Base-by-base conservation (phyloP, 2,797 vertebrate genomes). In the Macrochelys suwanniensis region DNA sequence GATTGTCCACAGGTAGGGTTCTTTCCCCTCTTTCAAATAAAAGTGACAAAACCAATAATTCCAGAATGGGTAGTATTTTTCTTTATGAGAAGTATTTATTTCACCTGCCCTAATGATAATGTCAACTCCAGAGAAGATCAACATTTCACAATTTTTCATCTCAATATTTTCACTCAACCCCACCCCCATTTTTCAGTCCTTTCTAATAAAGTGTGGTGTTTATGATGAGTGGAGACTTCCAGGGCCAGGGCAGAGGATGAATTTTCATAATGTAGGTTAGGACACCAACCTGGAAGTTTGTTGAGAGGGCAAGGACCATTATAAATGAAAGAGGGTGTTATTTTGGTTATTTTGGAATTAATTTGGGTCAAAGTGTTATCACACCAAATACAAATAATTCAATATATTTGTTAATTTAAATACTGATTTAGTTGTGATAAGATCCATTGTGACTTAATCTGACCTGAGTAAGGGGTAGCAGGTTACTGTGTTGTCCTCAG, bases 1-100 rank as follows among this genome's bases (percentile, higher is more conserved):
- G 65, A 98, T 99, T 28, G 98, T 99, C 65, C 99, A 99, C 98
- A 99, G 99, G 98, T 99, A 97, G 92, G 47, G 92, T 16, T 16
- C n/a, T 37, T 85, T 77, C 51, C 82, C 21, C 9, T 25, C 47
- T 91, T 94, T 83, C 59, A 81, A 95, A 87, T 19, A 94, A 53
- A 77, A 71, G 3, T 21, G 57, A 80, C 57, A 82, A 82, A 84
- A 86, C 31, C n/a, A 90, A 81, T 2, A 0, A 1, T 50, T 19
- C 15, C n/a, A 93, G 33, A 87, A 76, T 6, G 0, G 1, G 82
- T 11, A 89, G 1, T 2, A 11, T 87, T 88, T 80, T 94, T 28
- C 89, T 86, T 87, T 59, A 85, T 85, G 45, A n/a, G 53, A n/a
- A 80, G 28, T 28, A 76, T 45, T 45, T 42, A 45, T 45, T 45